Evolutionary conservation across 30 jellyfish, hydroid and myxozoan species (phyloP).

Genomic region (Cassiopea xamachana): DNA sequence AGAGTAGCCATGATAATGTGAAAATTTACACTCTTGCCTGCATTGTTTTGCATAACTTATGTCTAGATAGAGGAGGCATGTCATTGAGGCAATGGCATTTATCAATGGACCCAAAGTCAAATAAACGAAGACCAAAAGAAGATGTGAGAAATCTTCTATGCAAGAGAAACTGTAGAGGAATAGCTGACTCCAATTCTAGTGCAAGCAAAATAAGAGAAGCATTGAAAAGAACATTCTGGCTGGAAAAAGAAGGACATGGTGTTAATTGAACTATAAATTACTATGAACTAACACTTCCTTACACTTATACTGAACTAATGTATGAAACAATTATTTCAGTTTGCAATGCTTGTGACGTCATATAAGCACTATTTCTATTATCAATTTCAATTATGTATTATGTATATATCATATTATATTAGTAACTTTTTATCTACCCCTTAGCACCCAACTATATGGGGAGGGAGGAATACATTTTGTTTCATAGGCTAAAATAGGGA

Average conservation of each 20-base stretch:
- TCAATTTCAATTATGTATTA: no score
- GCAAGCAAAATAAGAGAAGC: background rate
- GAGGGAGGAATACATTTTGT: no score
- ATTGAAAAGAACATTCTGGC: background rate
- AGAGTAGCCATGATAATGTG: slow-evolving; percentile 32
- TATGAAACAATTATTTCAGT: no score
- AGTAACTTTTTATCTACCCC: no score
- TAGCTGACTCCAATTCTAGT: background rate
- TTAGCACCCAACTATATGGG: no score
- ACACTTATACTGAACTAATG: no score
- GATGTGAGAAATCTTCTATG: slow-evolving; percentile 28
- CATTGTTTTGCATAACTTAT: slow-evolving; percentile 72
- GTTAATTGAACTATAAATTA: background rate
- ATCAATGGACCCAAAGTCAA: slow-evolving; percentile 42
- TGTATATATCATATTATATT: no score
- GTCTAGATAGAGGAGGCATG: slow-evolving; percentile 56
- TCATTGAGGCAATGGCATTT: slow-evolving; percentile 36
- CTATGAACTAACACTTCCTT: no score
- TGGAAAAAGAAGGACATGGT: background rate
- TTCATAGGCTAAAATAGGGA: no score
- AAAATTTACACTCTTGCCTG: slow-evolving; percentile 58
- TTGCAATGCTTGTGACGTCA: no score
- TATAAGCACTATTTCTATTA: no score
- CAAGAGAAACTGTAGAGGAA: slow-evolving; percentile 23
- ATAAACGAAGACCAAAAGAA: slow-evolving; percentile 28